Evolutionary conservation across 2,797 vertebrate genomes (phyloP), one percentile per base, ranked within the genome.

Genomic region (Hydrocynus forskahlii): DNA sequence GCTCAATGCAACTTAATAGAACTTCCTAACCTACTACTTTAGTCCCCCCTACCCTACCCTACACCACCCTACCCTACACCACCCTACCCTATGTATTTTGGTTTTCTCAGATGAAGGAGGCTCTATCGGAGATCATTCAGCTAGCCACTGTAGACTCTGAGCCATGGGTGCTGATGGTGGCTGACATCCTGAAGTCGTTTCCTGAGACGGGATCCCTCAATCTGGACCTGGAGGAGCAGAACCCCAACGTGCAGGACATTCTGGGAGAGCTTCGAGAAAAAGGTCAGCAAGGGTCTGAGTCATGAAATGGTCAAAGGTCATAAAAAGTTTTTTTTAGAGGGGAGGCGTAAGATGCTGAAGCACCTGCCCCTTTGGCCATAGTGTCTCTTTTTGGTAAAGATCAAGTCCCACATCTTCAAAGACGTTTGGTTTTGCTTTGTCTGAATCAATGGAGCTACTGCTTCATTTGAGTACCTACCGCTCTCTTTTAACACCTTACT

Each of bases 91-190:
- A n/a, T 7, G 21, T 55, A 3, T 55, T 57, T 2, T 10, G 16
- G 25, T 35, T 64, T 38, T 54, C 7, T 19, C 92, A 99, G 98
- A 99, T 99, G 97, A 99, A 98, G 88, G 96, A 95, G 23, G 97
- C 97, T 75, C 92, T 99, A 88, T 96, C 97, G 1, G 97, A 99
- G 90, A 97, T 99, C 84, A 96, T 99, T 92, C 97, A 98, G 92
- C 94, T 99, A 74, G 98, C 98, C 77, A 96, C 96, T 0, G 95
- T 99, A 91, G 98, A 99, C 91, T 96, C 97, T 0, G 98, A 99
- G 91, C 97, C 97, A 75, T 99, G 98, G 98, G 98, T 99, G 84
- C 94, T 99, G 88, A 99, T 99, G 98, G 97, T 99, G 35, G 97
- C 98, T 0, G 97, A 99, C 91, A 97, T 99, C 89, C 94, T 99